Evolutionary conservation across 1,140 invertebrate genomes (phyloP).

Genomic region (Magallana angulata): DNA sequence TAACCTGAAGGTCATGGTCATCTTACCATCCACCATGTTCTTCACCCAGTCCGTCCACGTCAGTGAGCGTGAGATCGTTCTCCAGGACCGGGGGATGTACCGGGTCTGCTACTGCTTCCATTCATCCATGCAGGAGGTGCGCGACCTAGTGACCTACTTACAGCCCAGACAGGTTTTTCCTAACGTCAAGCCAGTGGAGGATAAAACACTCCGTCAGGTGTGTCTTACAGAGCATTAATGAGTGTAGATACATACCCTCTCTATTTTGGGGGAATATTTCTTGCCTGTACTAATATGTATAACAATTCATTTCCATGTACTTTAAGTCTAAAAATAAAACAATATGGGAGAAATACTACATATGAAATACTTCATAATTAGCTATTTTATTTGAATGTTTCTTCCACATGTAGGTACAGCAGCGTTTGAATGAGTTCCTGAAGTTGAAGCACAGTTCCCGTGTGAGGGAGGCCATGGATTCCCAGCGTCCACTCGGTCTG

Average conservation of each 20-base stretch:
- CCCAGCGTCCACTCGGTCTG: slow-evolving; percentile 2
- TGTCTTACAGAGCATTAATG: background rate
- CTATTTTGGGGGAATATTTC: too few species aligned
- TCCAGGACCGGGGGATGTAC: slow-evolving; percentile 58
- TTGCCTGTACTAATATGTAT: too few species aligned
- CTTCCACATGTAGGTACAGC: slow-evolving; percentile 52
- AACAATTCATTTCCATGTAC: too few species aligned
- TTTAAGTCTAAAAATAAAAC: too few species aligned
- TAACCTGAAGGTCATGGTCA: slow-evolving; percentile 64
- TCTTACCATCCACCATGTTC: slow-evolving; percentile 77
- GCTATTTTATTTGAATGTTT: background rate
- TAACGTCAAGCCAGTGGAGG: slow-evolving; percentile 72
- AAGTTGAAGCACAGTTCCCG: slow-evolving; percentile 44
- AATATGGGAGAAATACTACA: too few species aligned
- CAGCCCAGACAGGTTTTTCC: slow-evolving; percentile 71
- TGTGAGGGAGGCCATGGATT: background rate
- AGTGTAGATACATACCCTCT: too few species aligned
- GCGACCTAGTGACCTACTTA: slow-evolving; percentile 74
- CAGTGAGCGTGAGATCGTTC: slow-evolving; percentile 51
- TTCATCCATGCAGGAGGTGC: slow-evolving; percentile 76
- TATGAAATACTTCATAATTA: too few species aligned
- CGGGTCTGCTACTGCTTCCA: slow-evolving; percentile 79
- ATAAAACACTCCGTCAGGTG: slow-evolving; percentile 62
- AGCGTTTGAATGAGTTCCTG: slow-evolving; percentile 58
- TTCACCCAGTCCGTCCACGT: slow-evolving; percentile 68